These are phyloP conservation scores for Mamestra brassicae DNA, from an alignment of 2,888 invertebrate species.

Conservation along the genomic window DNA sequence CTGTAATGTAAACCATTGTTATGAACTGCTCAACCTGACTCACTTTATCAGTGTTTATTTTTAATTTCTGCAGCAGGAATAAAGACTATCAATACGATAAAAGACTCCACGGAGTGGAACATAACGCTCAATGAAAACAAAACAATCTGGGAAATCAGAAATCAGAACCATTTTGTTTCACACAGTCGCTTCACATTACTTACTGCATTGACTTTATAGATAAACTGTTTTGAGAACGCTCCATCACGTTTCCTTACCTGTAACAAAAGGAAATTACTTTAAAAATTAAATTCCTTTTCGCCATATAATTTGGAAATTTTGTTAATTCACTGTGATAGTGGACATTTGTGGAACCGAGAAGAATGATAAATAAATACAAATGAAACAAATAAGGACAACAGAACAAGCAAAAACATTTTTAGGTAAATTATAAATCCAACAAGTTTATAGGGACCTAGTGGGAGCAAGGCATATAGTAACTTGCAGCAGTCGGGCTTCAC, in stretches of 20 bases:
- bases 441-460: background rate
- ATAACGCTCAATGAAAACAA: conserved; percentile 3
- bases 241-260: conserved; percentile 49
- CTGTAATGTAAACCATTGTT: conserved; percentile 7
- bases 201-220: conserved; percentile 12
- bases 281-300: conserved; percentile 8
- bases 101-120: background rate
- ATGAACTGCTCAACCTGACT: background rate
- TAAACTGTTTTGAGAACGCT: conserved; percentile 51
- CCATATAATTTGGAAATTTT: background rate
- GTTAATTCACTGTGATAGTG: background rate
- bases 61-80: background rate
- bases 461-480: background rate
- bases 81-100: background rate
- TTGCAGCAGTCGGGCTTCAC: background rate
- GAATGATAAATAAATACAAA: background rate
- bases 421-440: conserved; percentile 5
- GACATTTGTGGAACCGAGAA: background rate
- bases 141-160: background rate
- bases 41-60: background rate
- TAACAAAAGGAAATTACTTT: conserved; percentile 47
- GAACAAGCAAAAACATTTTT: background rate
- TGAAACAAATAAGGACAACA: background rate
- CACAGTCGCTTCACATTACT: conserved; percentile 42
- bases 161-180: background rate